Percentiles rank a stretch among this genome's conserved stretches.
Evolutionary conservation across 1,140 invertebrate genomes (phyloP).

Genomic region (Prorops nasuta): DNA sequence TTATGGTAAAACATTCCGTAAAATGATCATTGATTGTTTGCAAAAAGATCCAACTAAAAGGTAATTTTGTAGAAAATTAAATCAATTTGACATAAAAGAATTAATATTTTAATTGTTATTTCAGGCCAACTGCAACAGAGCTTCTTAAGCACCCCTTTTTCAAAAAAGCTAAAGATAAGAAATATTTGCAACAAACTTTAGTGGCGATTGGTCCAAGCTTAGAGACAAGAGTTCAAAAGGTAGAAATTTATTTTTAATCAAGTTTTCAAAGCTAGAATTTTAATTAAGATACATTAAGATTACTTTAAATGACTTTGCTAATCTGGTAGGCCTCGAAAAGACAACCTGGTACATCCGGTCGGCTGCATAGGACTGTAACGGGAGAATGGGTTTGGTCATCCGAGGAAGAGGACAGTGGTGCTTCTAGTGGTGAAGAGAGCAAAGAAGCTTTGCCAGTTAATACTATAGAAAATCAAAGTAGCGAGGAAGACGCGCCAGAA

Average conservation of each 20-base stretch:
- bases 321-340: slow-evolving; percentile 67
- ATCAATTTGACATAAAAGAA: not conserved
- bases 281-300: not conserved
- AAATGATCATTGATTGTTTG: slow-evolving; percentile 91
- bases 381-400: slow-evolving; percentile 99
- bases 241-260: slow-evolving; percentile 40
- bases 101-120: slow-evolving; percentile 20
- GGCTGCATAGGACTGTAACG: slow-evolving; percentile 90
- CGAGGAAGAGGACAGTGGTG: slow-evolving; percentile 68
- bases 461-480: slow-evolving; percentile 49
- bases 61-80: slow-evolving; percentile 32
- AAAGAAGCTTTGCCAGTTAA: slow-evolving; percentile 52
- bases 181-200: slow-evolving; percentile 88
- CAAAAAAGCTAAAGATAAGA: slow-evolving; percentile 97
- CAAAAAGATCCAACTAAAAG: slow-evolving; percentile 94
- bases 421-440: slow-evolving; percentile 58
- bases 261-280: slow-evolving; percentile 1
- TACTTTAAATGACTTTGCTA: not conserved
- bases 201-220: slow-evolving; percentile 83
- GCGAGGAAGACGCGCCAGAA: slow-evolving; percentile 47
- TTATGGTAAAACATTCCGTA: slow-evolving; percentile 96
- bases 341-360: slow-evolving; percentile 87
- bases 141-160: slow-evolving; percentile 98
- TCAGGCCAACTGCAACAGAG: slow-evolving; percentile 90
- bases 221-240: slow-evolving; percentile 87